Percentiles rank a stretch among this genome's conserved stretches.
Evolutionary conservation across 2,888 invertebrate genomes (phyloP).

Genomic region (Scrobipalpa atriplicella): DNA sequence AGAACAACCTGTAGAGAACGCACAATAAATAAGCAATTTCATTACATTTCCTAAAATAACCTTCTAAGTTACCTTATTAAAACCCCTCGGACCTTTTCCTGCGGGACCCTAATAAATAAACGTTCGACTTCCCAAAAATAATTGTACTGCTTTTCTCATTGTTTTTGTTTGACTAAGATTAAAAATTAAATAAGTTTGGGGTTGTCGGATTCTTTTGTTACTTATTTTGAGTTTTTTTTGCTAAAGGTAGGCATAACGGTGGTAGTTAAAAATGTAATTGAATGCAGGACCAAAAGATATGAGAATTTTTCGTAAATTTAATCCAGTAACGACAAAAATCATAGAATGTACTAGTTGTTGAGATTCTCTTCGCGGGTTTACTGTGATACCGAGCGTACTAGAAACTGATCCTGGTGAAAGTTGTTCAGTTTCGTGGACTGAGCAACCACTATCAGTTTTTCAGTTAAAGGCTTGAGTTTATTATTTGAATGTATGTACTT

Average conservation of each 20-base stretch:
- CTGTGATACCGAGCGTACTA: too few species aligned
- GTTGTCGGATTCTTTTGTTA: conserved; percentile 9
- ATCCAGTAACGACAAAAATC: too few species aligned
- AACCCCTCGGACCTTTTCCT: neutral
- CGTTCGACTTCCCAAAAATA: conserved; percentile 21
- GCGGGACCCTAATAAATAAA: conserved; percentile 13
- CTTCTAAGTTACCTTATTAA: neutral
- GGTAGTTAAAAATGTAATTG: neutral
- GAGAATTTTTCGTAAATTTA: too few species aligned
- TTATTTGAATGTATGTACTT: too few species aligned
- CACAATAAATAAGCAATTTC: too few species aligned
- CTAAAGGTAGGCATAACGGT: neutral
- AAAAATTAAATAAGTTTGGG: conserved; percentile 22
- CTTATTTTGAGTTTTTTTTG: neutral
- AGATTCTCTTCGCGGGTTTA: too few species aligned
- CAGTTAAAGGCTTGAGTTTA: too few species aligned
- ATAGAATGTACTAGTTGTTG: neutral
- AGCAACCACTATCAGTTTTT: too few species aligned
- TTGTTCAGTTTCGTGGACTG: too few species aligned
- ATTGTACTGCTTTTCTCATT: conserved; percentile 14
- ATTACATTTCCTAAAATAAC: neutral
- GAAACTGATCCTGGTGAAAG: too few species aligned
- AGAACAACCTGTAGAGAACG: too few species aligned
- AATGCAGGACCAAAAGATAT: too few species aligned
- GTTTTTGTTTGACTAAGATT: conserved; percentile 16